Percentiles rank a stretch among this genome's conserved stretches.
Evolutionary conservation across 2,888 invertebrate genomes (phyloP).

Genomic region (Rotaria magnacalcarata): DNA sequence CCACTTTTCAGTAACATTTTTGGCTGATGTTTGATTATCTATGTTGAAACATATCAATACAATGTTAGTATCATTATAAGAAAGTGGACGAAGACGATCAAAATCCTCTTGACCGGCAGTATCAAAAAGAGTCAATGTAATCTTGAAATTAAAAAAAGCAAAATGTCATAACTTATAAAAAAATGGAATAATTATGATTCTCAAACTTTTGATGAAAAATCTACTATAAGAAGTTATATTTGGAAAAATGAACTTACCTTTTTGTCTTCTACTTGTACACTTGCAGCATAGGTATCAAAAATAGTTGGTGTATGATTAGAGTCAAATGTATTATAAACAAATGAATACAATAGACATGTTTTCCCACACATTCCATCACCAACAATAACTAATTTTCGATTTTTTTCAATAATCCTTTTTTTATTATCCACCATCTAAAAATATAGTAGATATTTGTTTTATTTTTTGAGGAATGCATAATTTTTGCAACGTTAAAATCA

Average conservation of each 20-base stretch:
- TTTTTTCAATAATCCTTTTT: neutral
- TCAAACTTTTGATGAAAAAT: too few species aligned
- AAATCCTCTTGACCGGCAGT: neutral
- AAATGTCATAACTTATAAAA: too few species aligned
- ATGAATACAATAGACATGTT: constrained; percentile 35
- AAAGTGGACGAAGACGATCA: neutral
- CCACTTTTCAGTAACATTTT: neutral
- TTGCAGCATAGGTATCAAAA: constrained; percentile 38
- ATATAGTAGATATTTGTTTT: too few species aligned
- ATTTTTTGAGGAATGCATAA: too few species aligned
- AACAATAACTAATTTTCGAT: constrained; percentile 37
- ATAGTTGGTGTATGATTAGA: constrained; percentile 22
- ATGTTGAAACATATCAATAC: neutral
- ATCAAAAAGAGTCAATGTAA: neutral
- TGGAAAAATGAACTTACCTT: neutral
- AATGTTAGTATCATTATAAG: neutral
- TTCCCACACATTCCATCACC: constrained; percentile 39
- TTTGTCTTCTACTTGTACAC: constrained; percentile 32
- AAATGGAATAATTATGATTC: too few species aligned
- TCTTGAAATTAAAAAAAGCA: neutral
- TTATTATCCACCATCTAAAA: too few species aligned
- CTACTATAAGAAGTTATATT: too few species aligned
- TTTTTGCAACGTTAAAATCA: too few species aligned
- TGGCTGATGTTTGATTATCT: neutral
- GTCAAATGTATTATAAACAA: constrained; percentile 6